Conservation (phyloP, 1,140 invertebrate genomes). For the Doryteuthis pealeii region DNA sequence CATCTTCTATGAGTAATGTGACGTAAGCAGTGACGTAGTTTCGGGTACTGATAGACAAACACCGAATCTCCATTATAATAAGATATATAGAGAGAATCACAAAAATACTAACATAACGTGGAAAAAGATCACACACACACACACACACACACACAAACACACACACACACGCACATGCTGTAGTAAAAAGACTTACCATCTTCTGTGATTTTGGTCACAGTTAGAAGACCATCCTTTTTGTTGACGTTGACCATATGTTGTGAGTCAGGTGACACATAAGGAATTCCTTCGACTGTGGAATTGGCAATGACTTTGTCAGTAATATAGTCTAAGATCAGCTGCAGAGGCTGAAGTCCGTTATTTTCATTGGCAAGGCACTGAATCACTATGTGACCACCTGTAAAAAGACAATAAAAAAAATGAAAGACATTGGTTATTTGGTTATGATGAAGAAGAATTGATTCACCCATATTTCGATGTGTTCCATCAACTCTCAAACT, state of each 20-base stretch:
- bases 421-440: neutral
- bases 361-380: conserved; percentile 69
- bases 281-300: conserved; percentile 68
- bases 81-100: no score
- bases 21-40: no score
- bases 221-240: conserved; percentile 69
- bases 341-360: conserved; percentile 45
- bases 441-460: no score
- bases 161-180: no score
- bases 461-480: no score
- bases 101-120: no score
- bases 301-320: conserved; percentile 75
- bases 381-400: conserved; percentile 75
- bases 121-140: no score
- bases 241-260: conserved; percentile 73
- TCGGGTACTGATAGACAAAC: no score
- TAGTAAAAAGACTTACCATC: conserved; percentile 45
- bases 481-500: no score
- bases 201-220: conserved; percentile 71
- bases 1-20: no score
- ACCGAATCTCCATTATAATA: no score
- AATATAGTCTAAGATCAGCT: conserved; percentile 75
- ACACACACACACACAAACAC: no score
- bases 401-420: conserved; percentile 3
- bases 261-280: conserved; percentile 74